Base-by-base conservation (phyloP, 2,888 invertebrate genomes). In the Melieria picta region DNA sequence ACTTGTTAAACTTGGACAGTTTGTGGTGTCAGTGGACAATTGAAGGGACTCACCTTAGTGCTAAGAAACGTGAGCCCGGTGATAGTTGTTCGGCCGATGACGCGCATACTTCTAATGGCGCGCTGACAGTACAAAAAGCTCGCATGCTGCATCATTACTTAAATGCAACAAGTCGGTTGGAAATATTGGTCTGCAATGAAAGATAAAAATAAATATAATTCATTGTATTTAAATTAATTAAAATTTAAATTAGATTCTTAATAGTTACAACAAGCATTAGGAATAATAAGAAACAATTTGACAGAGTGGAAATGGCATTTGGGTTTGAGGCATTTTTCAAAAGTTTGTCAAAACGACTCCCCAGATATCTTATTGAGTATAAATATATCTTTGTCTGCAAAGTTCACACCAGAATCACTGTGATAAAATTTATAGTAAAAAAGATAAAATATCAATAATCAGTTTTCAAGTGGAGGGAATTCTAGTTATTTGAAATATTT, bases 41-140 rank as follows among this genome's bases (percentile, higher is more conserved):
- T 43, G 55, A 10, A n/a, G 45, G 30, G n/a, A 76, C 80, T 79
- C 75, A 87, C 87, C 86, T 86, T 82, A 90, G 89, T 83, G 90
- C 90, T 86, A 90, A 87, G 85, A 90, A 90, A 83, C 90, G 89
- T 83, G 89, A 89, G 85, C 89, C 88, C 83, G 89, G 89, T 83
- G 90, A 89, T 82, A 90, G 88, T 80, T 86, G 86, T 83, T 86
- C 85, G 83, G 87, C 85, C 84, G 87, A 90, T 88, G 90, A 90
- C 88, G 89, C 90, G 89, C 92, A 92, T 89, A 92, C 92, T 91
- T 91, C 92, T 90, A 92, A 88, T 89, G 92, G 92, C 90, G 91
- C 91, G 91, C 92, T 92, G 91, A 93, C 92, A 91, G 92, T 92
- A 90, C 92, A 92, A 91, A 91, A 91, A 90, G 89, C 87, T 88